Conservation (phyloP, 2,888 invertebrate species). For the Drosophila parthenogenetica region DNA sequence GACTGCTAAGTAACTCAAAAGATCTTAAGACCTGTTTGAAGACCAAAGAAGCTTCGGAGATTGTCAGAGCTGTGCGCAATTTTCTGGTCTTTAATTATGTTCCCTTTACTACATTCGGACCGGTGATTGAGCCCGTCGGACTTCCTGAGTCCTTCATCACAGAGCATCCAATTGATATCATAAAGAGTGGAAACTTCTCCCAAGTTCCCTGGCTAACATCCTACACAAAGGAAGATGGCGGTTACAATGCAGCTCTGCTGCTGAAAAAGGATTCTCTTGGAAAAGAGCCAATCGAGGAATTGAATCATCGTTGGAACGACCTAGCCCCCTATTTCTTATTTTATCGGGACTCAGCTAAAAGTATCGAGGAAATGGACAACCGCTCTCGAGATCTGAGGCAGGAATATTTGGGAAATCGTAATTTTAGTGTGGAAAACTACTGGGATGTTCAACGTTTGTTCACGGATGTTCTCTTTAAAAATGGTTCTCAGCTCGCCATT, state of each 20-base stretch:
- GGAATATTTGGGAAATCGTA: conserved; percentile 7
- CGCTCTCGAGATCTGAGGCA: conserved; percentile 13
- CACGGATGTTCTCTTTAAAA: conserved; percentile 88
- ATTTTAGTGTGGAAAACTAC: conserved; percentile 85
- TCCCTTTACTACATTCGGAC: conserved; percentile 90
- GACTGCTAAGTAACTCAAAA: conserved; percentile 84
- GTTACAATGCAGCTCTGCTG: conserved; percentile 23
- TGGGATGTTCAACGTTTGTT: conserved; percentile 86
- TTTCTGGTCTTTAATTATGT: conserved; percentile 87
- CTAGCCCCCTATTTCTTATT: conserved; percentile 22
- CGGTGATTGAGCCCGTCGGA: conserved; percentile 87
- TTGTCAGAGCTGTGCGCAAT: conserved; percentile 18
- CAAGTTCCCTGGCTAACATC: conserved; percentile 90
- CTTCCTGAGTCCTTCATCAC: conserved; percentile 88
- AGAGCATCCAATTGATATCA: conserved; percentile 88
- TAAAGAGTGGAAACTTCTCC: conserved; percentile 87
- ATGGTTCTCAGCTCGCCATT: conserved; percentile 87
- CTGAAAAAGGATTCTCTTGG: conserved; percentile 8
- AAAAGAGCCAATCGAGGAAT: conserved; percentile 11
- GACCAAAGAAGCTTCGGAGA: conserved; percentile 76
- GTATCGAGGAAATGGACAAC: conserved; percentile 9
- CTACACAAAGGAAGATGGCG: conserved; percentile 76
- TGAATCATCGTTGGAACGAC: conserved; percentile 19
- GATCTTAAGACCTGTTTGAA: conserved; percentile 84
- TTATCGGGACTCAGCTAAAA: conserved; percentile 6